phyloP scores from a whole-genome alignment of 2,797 vertebrate genomes.

The Choloepus didactylus region DNA sequence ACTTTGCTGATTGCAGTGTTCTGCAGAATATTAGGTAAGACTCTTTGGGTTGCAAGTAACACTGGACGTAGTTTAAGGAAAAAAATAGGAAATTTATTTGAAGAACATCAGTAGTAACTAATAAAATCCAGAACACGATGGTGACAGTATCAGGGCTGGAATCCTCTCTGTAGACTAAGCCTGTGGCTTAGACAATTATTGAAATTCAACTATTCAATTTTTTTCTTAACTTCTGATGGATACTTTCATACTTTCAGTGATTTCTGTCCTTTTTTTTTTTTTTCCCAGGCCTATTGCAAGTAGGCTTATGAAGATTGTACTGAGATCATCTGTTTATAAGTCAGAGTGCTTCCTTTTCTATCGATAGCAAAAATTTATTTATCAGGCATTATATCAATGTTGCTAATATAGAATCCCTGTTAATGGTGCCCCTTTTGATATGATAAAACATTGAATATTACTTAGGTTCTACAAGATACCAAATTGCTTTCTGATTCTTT shows the following conservation, averaged over 20 bases:
- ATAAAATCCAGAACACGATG: not conserved
- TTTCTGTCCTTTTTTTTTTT: not conserved
- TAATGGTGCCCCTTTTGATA: not conserved
- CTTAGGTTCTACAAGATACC: not conserved
- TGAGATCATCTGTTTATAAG: not conserved
- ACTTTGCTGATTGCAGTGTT: not conserved
- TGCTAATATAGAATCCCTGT: not conserved
- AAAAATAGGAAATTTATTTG: slow-evolving; percentile 20
- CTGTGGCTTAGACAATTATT: not conserved
- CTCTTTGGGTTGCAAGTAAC: not conserved
- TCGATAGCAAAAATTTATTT: not conserved
- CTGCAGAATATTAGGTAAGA: not conserved
- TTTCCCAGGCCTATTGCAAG: not conserved
- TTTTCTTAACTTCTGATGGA: not conserved
- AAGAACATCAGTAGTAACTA: not conserved
- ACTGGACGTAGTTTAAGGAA: not conserved
- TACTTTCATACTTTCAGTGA: not conserved
- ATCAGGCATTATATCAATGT: not conserved
- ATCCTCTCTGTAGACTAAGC: not conserved
- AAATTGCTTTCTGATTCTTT: slow-evolving; percentile 51
- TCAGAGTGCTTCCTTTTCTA: slow-evolving; percentile 5
- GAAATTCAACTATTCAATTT: not conserved
- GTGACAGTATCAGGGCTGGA: not conserved
- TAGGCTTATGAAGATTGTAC: not conserved
- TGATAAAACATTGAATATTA: not conserved